phyloP scores from a whole-genome alignment of 2,888 invertebrate species.

The Harpalus rubripes region DNA sequence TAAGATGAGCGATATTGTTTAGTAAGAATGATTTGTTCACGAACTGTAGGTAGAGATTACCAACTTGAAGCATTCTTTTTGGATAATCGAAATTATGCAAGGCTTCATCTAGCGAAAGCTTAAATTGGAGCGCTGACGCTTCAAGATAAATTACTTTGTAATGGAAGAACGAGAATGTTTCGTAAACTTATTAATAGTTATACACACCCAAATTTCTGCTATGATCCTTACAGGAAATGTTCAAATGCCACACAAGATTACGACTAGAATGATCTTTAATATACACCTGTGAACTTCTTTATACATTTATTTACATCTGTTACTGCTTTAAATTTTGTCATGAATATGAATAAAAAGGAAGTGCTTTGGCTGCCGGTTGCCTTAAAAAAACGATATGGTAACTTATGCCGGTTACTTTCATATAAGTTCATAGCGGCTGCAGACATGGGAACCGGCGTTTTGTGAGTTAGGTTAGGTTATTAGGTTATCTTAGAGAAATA shows the following conservation, averaged over 20 bases:
- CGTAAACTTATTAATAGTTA: conserved; percentile 36
- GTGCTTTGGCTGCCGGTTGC: no score
- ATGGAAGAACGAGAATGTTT: conserved; percentile 12
- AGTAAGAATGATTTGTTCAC: conserved; percentile 38
- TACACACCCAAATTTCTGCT: conserved; percentile 26
- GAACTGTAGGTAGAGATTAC: conserved; percentile 37
- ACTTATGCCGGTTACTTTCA: no score
- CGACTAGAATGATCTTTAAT: neutral
- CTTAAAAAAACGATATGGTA: no score
- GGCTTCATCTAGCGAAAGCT: conserved; percentile 31
- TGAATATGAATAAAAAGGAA: no score
- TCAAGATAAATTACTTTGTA: conserved; percentile 21
- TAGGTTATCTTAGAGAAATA: no score
- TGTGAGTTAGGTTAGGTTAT: no score
- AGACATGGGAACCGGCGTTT: no score
- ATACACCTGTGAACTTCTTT: neutral
- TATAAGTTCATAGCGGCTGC: no score
- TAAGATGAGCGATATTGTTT: conserved; percentile 39
- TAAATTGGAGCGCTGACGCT: conserved; percentile 44
- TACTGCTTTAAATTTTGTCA: neutral
- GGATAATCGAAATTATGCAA: conserved; percentile 38
- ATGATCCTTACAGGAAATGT: neutral
- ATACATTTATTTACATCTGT: neutral
- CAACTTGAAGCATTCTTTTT: conserved; percentile 4
- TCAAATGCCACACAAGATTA: neutral